A percentile compares a stretch with the other conserved stretches of the same genome.
Conservation (phyloP, 2,113 vertebrate species). For the Triplophysa dalaica region DNA sequence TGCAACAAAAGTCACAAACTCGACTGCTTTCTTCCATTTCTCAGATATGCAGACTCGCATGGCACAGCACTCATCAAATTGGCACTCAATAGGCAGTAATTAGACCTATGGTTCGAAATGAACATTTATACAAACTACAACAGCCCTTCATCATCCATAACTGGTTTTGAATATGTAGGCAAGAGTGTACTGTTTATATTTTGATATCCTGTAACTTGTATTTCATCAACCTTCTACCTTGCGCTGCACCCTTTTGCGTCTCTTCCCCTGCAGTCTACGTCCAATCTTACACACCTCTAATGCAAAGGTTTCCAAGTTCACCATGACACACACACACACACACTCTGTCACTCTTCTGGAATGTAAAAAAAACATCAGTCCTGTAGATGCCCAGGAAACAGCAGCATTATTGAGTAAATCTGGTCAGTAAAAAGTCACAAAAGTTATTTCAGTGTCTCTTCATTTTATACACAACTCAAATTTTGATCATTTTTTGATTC, state of each 20-base stretch:
- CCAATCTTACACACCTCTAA: conserved; percentile 9
- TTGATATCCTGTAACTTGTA: conserved; percentile 3
- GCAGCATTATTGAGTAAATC: conserved; percentile 32
- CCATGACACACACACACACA: conserved; percentile 1
- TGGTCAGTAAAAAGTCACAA: conserved; percentile 21
- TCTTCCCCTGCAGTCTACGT: neutral
- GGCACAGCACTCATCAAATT: conserved; percentile 14
- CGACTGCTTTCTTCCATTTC: conserved; percentile 72
- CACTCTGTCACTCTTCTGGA: conserved; percentile 25
- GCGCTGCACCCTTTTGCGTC: neutral
- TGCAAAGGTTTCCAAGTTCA: neutral
- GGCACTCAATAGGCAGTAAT: conserved; percentile 33
- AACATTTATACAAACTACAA: conserved; percentile 30
- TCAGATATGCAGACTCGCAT: conserved; percentile 65
- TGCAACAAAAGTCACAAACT: conserved; percentile 75
- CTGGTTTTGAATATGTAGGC: conserved; percentile 23
- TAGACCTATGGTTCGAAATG: conserved; percentile 18
- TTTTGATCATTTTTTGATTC: neutral
- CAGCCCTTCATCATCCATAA: neutral
- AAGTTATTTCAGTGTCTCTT: conserved; percentile 7
- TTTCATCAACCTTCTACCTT: conserved; percentile 14
- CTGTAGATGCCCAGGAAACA: conserved; percentile 27
- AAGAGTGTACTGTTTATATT: conserved; percentile 32
- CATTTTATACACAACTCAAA: neutral
- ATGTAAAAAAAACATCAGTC: conserved; percentile 40